Percentiles rank a stretch among this genome's conserved stretches.
These are phyloP conservation scores for Chrysolina haemoptera DNA, from an alignment of 2,888 invertebrate species.

Conservation along the genomic window DNA sequence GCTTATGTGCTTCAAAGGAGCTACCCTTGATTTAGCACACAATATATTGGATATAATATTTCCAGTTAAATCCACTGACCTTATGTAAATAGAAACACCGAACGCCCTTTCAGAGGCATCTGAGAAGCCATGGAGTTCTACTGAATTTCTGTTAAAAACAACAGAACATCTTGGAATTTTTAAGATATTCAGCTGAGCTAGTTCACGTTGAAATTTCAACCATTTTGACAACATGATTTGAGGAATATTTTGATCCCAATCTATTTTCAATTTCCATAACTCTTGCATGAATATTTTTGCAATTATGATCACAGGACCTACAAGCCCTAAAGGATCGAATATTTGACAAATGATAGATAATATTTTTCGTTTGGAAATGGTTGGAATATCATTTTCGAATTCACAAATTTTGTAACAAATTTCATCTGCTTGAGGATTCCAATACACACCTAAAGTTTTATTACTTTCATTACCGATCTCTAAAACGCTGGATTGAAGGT, in stretches of 20 bases:
- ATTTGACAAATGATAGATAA: slow-evolving; percentile 36
- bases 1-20: neutral
- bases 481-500: neutral
- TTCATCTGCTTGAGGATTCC: neutral
- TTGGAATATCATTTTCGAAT: neutral
- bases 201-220: neutral
- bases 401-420: neutral
- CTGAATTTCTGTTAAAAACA: neutral
- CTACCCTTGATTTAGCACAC: slow-evolving; percentile 9
- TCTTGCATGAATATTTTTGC: neutral
- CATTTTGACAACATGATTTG: neutral
- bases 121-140: slow-evolving; percentile 9
- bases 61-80: neutral
- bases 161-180: slow-evolving; percentile 6
- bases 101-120: neutral
- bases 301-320: slow-evolving; percentile 39
- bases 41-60: slow-evolving; percentile 4
- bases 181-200: neutral
- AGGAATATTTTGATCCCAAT: too few relatives aligned
- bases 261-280: too few relatives aligned
- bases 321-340: slow-evolving; percentile 48
- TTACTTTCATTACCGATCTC: slow-evolving; percentile 23
- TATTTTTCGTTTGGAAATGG: slow-evolving; percentile 36
- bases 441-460: slow-evolving; percentile 1
- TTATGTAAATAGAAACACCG: slow-evolving; percentile 4